Base-by-base conservation (phyloP, 2,113 vertebrate genomes). In the Pteropus alecto region DNA sequence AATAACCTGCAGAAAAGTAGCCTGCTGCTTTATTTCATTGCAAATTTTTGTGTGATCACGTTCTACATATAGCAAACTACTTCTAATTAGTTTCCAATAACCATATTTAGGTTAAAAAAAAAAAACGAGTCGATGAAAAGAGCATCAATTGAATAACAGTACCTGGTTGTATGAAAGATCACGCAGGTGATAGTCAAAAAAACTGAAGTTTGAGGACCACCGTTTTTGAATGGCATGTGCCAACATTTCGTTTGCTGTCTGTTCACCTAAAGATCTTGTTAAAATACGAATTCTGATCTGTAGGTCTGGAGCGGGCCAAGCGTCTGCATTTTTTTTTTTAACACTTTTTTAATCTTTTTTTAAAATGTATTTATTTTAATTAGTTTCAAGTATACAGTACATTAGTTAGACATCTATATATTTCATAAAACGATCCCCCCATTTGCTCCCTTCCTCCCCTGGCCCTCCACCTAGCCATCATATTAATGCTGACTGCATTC, bases 291-390 rank as follows among this genome's bases (percentile, higher is more conserved):
- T 48, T n/a, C 41, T 33, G 35, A 43, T 3, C 48, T 71, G 6
- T 3, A 26, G n/a, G 2, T 19, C 15, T 30, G 68, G 7, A 14
- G 16, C 28, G 21, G 65, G 48, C 58, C 0, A 0, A 46, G 14
- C 5, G 15, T 18, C 51, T 51, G 51, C 48, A 51, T 15, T 51
- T 51, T 51, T 51, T 51, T 38, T 51, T 15, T 48, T 48, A 51
- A 48, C 48, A 51, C 14, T 51, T 14, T 51, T 51, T 15, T 4
- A 51, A 51, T 4, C 38, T 51, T 51, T 51, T 51, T 51, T 51
- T 3, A 11, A 46, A 46, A 51, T 14, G 5, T 15, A 51, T 14
- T 51, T 51, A 51, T 48, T 48, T 48, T 13, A 48, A 15, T 15
- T 51, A 51, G 48, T 51, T 51, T 51, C 48, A 51, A 51, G 48